These are phyloP conservation scores for Eulithis prunata DNA, from an alignment of 2,888 invertebrate species.

Conservation along the genomic window DNA sequence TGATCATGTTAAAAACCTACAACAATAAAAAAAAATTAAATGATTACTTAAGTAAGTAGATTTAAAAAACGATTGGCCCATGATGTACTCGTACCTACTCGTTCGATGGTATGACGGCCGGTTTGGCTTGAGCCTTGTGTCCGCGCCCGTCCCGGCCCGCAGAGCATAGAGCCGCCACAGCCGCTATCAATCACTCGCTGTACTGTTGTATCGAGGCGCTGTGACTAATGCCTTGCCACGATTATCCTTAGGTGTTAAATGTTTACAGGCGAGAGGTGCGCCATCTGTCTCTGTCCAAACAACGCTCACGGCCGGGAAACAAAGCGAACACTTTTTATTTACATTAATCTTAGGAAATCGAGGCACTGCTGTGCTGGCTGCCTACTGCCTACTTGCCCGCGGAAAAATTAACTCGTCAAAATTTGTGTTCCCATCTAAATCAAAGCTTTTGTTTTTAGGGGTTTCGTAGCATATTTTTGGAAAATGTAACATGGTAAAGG, in stretches of 20 bases:
- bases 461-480: too few relatives aligned
- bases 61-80: not conserved
- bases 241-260: conserved; percentile 66
- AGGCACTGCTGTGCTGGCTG: not conserved
- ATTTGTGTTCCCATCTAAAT: conserved; percentile 10
- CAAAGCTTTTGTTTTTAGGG: conserved; percentile 13
- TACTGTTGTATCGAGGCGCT: conserved; percentile 50
- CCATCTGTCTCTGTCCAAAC: conserved; percentile 69
- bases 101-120: not conserved
- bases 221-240: conserved; percentile 49
- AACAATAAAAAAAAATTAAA: too few relatives aligned
- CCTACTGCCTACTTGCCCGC: conserved; percentile 21
- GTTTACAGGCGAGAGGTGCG: conserved; percentile 64
- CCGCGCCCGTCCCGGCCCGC: not conserved
- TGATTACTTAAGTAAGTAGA: too few relatives aligned
- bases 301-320: conserved; percentile 49
- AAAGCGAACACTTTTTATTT: conserved; percentile 39
- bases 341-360: conserved; percentile 31
- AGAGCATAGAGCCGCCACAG: conserved; percentile 33
- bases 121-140: not conserved
- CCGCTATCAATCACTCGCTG: conserved; percentile 65
- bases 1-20: too few relatives aligned
- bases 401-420: conserved; percentile 30
- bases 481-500: too few relatives aligned
- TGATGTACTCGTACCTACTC: too few relatives aligned